A percentile compares a stretch with the other conserved stretches of the same genome.
phyloP scores from a whole-genome alignment of 2,113 vertebrate genomes.

The Pituophis catenifer region DNA sequence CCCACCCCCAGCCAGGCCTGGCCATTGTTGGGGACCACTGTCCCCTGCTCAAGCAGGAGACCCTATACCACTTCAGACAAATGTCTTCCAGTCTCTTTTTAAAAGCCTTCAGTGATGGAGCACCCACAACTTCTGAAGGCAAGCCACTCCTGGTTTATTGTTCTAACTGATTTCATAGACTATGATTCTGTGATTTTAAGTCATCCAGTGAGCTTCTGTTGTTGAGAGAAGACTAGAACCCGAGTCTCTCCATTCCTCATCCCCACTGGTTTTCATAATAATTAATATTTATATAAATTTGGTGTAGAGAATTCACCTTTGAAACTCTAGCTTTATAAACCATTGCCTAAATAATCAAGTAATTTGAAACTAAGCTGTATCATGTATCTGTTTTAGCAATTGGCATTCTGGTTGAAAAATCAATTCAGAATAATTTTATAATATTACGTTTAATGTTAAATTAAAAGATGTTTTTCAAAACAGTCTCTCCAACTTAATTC shows the following conservation, averaged over 20 bases:
- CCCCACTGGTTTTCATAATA: not conserved
- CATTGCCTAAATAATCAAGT: not conserved
- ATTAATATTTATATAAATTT: not conserved
- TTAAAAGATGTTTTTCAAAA: not conserved
- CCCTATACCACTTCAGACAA: not conserved
- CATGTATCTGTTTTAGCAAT: not conserved
- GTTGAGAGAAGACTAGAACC: not conserved
- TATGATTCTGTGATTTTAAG: not conserved
- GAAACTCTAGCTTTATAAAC: not conserved
- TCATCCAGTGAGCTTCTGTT: not conserved
- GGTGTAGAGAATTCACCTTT: not conserved
- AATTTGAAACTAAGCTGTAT: not conserved
- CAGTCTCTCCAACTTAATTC: not conserved
- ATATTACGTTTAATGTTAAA: not conserved
- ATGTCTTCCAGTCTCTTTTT: not conserved
- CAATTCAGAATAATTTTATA: not conserved
- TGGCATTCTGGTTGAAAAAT: not conserved
- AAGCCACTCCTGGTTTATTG: not conserved
- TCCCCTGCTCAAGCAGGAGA: not conserved
- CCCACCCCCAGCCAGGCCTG: not conserved
- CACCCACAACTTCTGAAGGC: not conserved
- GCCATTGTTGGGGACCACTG: not conserved
- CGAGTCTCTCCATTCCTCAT: not conserved
- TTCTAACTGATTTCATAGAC: not conserved
- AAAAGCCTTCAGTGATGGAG: not conserved